Evolutionary conservation across 2,113 vertebrate species (phyloP).

Genomic region (Felis catus): DNA sequence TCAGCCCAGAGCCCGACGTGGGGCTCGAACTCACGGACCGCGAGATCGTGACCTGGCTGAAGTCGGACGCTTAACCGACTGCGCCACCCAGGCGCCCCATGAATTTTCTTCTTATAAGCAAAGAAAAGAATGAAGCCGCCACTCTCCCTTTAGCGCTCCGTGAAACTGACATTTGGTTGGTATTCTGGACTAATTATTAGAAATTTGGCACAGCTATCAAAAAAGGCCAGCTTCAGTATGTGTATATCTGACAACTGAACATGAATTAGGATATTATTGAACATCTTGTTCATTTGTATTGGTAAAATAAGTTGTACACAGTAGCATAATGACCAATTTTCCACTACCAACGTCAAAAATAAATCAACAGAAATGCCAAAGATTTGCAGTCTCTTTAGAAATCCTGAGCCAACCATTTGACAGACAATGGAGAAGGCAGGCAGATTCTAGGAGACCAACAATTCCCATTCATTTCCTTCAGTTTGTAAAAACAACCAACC

Average conservation of each 20-base stretch:
- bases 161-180: conserved; percentile 23
- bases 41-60: no score
- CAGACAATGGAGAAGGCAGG: conserved; percentile 61
- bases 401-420: neutral
- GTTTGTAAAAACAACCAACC: conserved; percentile 87
- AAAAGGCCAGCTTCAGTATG: neutral
- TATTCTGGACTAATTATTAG: conserved; percentile 42
- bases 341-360: conserved; percentile 40
- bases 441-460: conserved; percentile 77
- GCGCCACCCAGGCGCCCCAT: no score
- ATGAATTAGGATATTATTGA: conserved; percentile 26
- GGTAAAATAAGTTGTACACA: conserved; percentile 24
- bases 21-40: no score
- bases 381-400: conserved; percentile 52
- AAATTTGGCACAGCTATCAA: conserved; percentile 50
- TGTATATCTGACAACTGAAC: conserved; percentile 26
- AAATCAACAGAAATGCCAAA: neutral
- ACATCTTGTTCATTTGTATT: neutral
- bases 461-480: conserved; percentile 85
- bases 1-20: no score
- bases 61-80: no score
- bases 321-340: neutral
- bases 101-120: neutral
- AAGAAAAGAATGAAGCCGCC: neutral
- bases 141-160: neutral